Evolutionary conservation across 2,888 invertebrate genomes (phyloP).

Genomic region (Thymelicus acteon): DNA sequence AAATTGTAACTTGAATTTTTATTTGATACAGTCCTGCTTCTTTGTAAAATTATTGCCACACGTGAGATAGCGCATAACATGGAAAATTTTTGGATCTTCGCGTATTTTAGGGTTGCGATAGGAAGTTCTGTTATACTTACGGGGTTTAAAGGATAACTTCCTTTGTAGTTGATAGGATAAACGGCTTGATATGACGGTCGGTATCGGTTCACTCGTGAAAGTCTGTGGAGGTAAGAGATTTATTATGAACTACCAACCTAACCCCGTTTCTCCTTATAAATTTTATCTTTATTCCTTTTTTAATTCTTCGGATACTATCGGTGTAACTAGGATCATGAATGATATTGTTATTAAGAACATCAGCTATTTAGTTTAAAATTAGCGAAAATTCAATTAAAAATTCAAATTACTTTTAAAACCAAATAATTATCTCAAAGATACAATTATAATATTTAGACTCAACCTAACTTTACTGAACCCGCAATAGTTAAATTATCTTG

Average conservation of each 20-base stretch:
- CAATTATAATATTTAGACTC: too few species aligned
- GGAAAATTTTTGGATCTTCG: conserved; percentile 23
- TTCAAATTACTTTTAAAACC: too few species aligned
- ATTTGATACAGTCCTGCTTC: conserved; percentile 1
- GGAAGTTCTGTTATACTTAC: conserved; percentile 31
- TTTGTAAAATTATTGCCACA: conserved; percentile 15
- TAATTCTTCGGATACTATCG: too few species aligned
- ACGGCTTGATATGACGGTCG: conserved; percentile 23
- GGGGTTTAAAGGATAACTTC: conserved; percentile 27
- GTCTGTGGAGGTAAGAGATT: conserved; percentile 12
- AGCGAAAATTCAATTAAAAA: too few species aligned
- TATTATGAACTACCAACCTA: background rate
- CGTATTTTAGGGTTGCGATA: conserved; percentile 30
- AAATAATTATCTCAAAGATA: too few species aligned
- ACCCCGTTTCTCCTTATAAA: background rate
- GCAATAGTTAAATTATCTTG: too few species aligned
- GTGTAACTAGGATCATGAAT: too few species aligned
- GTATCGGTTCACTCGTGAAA: conserved; percentile 6
- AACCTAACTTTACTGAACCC: too few species aligned
- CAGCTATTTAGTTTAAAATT: too few species aligned
- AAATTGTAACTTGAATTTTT: too few species aligned
- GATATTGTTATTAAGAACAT: too few species aligned
- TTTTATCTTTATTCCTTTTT: too few species aligned
- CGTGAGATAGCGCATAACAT: conserved; percentile 21
- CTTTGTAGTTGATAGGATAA: conserved; percentile 35